Evolutionary conservation across 1,140 invertebrate genomes (phyloP), one percentile per base, ranked within the genome.

Genomic region (Zaprionus inermis): DNA sequence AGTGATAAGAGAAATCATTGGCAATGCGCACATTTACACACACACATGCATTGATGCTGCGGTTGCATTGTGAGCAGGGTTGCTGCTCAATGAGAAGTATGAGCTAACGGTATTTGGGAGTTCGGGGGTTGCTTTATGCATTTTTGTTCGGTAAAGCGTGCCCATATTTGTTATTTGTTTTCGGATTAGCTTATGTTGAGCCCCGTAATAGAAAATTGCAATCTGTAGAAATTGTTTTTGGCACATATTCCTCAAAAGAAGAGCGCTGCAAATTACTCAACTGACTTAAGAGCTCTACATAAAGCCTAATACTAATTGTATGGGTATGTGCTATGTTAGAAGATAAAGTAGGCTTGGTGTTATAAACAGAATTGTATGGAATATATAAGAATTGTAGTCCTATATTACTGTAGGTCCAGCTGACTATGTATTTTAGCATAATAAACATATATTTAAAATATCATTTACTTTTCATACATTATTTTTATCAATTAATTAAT

Each of bases 61-160:
- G 63, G 69, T 68, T 67, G 61, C 77, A 72, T 63, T 61, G 58
- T 51, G 36, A 5, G 44, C 16, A 18, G 41, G 52, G 49, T 52
- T n/a, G 24, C 14, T 28, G 24, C 14, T 28, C 22, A 24, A 57
- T 28, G 34, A n/a, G 56, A 18, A n/a, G 56, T 9, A 20, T 36
- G 56, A 7, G 44, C 44, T 14, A 14, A 12, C 16, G n/a, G 58
- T 5, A 22, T 61, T 49, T 38, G 52, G 64, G 64, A 18, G 61
- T 28, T 59, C 61, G 61, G 60, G 83, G 83, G 83, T 84, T 71
- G 82, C 58, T 28, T 63, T 52, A 34, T 76, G 79, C 83, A 88
- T 28, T 28, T 88, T 76, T 82, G 79, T 72, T 73, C 74, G 72
- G 74, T 79, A 86, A 79, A 83, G 74, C 71, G 72, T 79, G 65